Evolutionary conservation across 2,797 vertebrate species (phyloP), one percentile per base, ranked within the genome.

Genomic region (Natrix natrix): DNA sequence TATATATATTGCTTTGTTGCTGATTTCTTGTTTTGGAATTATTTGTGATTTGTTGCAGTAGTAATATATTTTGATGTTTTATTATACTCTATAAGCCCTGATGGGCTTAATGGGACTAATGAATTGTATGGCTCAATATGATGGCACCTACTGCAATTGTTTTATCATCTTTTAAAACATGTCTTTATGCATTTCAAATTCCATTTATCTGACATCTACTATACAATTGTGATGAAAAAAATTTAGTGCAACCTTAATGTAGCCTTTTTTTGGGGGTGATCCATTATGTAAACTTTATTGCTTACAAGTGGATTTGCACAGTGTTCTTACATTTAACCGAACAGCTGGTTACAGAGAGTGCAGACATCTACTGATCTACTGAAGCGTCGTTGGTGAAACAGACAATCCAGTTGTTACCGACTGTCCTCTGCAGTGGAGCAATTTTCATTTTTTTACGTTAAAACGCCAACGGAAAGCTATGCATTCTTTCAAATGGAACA

Each of bases 301-400:
- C 97, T 98, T 94, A 97, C 94, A 96, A 96, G 96, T 92, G 96
- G 96, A 96, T 96, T 83, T 96, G 96, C 97, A 97, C 96, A 97
- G 90, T 91, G 96, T 95, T 96, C 96, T 97, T 96, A 97, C 96
- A 97, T 94, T 96, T 96, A 93, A 16, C 95, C 94, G 95, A 97
- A 95, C 90, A 91, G 94, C 95, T 97, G 52, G 93, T 96, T 93
- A 96, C 90, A 0, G 95, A 97, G 95, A 96, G 95, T 93, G 96
- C 93, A 95, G 95, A 95, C 95, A 91, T 78, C 74, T 59, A 91
- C 20, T 12, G 57, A 91, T 74, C n/a, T 48, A 91, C 26, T 22
- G 56, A 86, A 95, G 90, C 93, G 94, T 66, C 86, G 89, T 66
- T 78, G 88, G 66, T 94, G 95, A 94, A 94, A 96, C 6, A 94